Evolutionary conservation across 2,113 vertebrate genomes (phyloP).

Genomic region (Phodopus roborovskii): DNA sequence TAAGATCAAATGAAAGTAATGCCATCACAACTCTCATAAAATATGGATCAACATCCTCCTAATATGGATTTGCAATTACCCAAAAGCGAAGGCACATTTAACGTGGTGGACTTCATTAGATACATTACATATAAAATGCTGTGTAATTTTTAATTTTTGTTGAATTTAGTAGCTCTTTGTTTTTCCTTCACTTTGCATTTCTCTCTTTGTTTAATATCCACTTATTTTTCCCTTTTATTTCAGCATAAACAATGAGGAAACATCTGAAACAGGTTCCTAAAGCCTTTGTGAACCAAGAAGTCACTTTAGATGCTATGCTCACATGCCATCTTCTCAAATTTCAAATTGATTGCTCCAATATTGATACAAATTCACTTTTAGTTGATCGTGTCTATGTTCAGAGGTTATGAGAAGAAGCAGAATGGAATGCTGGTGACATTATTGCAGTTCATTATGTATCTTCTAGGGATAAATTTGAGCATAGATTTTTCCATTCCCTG

Average conservation of each 20-base stretch:
- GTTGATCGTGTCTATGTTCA: neutral
- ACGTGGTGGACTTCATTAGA: neutral
- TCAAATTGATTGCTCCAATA: neutral
- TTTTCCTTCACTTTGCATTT: neutral
- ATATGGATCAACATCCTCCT: neutral
- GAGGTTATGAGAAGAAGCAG: neutral
- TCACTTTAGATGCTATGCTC: neutral
- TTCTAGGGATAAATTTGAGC: too few species aligned
- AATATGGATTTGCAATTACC: neutral
- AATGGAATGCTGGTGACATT: neutral
- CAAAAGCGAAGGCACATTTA: neutral
- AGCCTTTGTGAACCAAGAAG: neutral
- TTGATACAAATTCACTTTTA: neutral
- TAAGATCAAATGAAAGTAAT: slow-evolving; percentile 46
- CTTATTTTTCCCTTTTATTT: neutral
- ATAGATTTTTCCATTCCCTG: neutral
- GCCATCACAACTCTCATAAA: neutral
- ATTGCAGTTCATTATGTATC: fast-evolving
- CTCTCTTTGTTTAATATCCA: neutral
- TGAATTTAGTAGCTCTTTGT: neutral
- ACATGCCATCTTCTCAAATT: neutral
- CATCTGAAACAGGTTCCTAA: neutral
- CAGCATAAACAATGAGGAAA: neutral
- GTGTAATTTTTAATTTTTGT: neutral
- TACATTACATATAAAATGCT: neutral